Conservation (phyloP, 2,888 invertebrate species). For the Eupeodes luniger region DNA sequence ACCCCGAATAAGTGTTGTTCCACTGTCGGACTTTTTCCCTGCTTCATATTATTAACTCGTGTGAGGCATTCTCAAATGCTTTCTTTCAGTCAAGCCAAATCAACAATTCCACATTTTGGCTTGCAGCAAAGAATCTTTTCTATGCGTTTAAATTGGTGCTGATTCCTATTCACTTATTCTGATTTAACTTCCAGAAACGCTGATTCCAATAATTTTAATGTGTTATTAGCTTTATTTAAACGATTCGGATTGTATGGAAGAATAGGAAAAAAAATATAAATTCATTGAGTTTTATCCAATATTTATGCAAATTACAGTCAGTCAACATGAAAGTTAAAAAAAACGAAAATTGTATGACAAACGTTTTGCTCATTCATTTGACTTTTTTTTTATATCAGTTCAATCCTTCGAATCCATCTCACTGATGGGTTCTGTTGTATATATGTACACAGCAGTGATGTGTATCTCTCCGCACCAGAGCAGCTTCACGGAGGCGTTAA, state of each 20-base stretch:
- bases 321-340: constrained; percentile 56
- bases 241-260: neutral
- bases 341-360: constrained; percentile 51
- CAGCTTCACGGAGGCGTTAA: constrained; percentile 72
- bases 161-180: too few species aligned
- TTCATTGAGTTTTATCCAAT: constrained; percentile 60
- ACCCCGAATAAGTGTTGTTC: too few species aligned
- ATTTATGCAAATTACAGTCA: constrained; percentile 70
- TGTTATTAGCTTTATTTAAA: too few species aligned
- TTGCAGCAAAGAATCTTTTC: too few species aligned
- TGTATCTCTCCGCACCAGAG: constrained; percentile 10
- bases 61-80: too few species aligned
- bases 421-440: constrained; percentile 1
- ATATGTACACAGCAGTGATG: neutral
- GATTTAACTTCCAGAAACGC: too few species aligned
- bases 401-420: constrained; percentile 45
- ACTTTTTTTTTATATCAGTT: constrained; percentile 29
- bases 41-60: too few species aligned
- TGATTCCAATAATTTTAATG: too few species aligned
- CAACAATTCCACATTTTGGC: too few species aligned
- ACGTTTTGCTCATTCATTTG: constrained; percentile 72
- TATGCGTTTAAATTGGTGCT: too few species aligned
- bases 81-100: too few species aligned
- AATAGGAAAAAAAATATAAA: constrained; percentile 5
- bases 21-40: too few species aligned